Evolutionary conservation across 2,888 invertebrate species (phyloP).

Genomic region (Cheilosia pagana): DNA sequence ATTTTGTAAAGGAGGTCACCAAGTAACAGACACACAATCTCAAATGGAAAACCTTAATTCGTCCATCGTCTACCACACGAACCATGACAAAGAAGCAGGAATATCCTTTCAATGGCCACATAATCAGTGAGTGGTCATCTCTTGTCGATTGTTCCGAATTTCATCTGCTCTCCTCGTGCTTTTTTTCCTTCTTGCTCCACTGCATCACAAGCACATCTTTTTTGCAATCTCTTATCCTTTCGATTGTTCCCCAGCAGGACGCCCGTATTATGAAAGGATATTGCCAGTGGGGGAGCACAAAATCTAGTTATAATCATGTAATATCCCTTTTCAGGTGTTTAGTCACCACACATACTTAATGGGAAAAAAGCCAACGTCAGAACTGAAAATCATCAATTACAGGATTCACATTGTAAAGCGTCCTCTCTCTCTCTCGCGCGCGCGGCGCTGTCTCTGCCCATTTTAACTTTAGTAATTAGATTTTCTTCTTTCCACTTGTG

Average conservation of each 20-base stretch:
- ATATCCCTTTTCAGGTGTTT: conserved; percentile 69
- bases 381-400: conserved; percentile 67
- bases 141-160: conserved; percentile 38
- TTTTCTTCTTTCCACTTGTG: conserved; percentile 13
- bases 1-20: conserved; percentile 8
- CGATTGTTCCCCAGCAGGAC: conserved; percentile 40
- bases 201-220: neutral
- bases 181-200: conserved; percentile 2
- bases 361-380: conserved; percentile 20
- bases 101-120: conserved; percentile 47
- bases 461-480: conserved; percentile 67
- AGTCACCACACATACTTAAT: conserved; percentile 58
- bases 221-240: conserved; percentile 49
- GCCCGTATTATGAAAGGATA: conserved; percentile 42
- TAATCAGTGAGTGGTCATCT: conserved; percentile 64
- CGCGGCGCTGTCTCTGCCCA: conserved; percentile 7
- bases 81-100: conserved; percentile 39
- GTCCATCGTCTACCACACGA: conserved; percentile 12
- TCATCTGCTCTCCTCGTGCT: conserved; percentile 4
- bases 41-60: conserved; percentile 30
- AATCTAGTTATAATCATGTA: conserved; percentile 66
- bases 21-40: conserved; percentile 8
- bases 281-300: conserved; percentile 13
- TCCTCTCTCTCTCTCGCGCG: conserved; percentile 9
- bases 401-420: conserved; percentile 61